Conservation (phyloP, 2,888 invertebrate genomes). For the Escarpia spicata region DNA sequence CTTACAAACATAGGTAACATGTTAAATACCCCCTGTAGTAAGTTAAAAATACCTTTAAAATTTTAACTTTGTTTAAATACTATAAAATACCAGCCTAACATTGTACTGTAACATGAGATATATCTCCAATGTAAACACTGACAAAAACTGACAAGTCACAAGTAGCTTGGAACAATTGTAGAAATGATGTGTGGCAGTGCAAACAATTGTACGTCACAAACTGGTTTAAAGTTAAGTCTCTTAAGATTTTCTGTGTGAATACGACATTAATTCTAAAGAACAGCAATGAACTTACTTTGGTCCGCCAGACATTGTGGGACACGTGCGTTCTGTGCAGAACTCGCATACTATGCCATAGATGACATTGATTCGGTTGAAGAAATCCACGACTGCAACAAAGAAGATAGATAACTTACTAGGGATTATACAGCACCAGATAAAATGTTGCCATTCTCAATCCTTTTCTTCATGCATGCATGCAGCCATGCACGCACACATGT, state of each 20-base stretch:
- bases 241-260: not conserved
- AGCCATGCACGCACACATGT: not conserved
- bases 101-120: not conserved
- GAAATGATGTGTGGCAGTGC: no score
- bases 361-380: conserved; percentile 91
- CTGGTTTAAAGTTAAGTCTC: no score
- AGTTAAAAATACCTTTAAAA: not conserved
- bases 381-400: conserved; percentile 81
- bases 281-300: conserved; percentile 70
- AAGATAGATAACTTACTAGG: not conserved
- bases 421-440: not conserved
- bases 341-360: conserved; percentile 87
- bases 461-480: not conserved
- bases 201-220: no score
- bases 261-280: not conserved
- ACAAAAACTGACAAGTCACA: no score
- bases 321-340: conserved; percentile 83
- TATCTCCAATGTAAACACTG: no score
- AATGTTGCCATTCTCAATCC: not conserved
- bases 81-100: not conserved
- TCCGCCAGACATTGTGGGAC: conserved; percentile 91
- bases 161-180: no score
- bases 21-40: no score
- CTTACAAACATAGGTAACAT: no score
- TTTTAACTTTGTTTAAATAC: no score